A percentile compares a stretch with the other conserved stretches of the same genome.
phyloP scores from a whole-genome alignment of 2,797 vertebrate species.

The Halcyon badia region DNA sequence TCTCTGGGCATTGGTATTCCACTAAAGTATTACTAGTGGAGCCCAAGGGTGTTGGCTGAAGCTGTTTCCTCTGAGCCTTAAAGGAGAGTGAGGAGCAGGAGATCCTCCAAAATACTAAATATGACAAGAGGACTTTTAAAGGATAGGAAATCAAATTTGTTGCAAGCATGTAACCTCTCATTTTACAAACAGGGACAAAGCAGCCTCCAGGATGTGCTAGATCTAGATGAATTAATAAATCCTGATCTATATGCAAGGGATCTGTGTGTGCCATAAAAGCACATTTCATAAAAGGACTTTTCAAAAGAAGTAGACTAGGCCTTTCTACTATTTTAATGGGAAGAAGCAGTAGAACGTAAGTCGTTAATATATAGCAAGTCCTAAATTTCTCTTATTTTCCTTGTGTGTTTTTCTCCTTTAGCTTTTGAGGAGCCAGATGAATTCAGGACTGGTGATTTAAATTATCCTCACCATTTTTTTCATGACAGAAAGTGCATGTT shows the following conservation, averaged over 20 bases:
- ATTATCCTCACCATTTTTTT: background rate
- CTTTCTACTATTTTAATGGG: background rate
- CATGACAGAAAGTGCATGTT: background rate
- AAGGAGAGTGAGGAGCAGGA: background rate
- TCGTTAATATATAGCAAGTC: background rate
- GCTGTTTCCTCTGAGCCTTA: background rate
- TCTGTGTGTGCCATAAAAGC: background rate
- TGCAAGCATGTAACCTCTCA: background rate
- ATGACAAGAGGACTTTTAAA: background rate
- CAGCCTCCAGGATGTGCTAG: background rate
- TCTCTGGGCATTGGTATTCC: background rate
- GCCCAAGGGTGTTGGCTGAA: background rate
- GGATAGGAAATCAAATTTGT: background rate
- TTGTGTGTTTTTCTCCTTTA: background rate
- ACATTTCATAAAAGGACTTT: background rate
- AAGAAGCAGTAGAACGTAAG: background rate
- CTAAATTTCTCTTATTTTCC: background rate
- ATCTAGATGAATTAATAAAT: constrained; percentile 4
- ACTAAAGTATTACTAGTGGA: background rate
- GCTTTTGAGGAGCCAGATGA: background rate
- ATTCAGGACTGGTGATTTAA: constrained; percentile 4
- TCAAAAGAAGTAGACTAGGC: background rate
- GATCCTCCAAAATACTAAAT: background rate
- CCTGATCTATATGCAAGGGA: background rate
- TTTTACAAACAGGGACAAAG: background rate